Evolutionary conservation across 2,113 vertebrate species (phyloP), one percentile per base, ranked within the genome.

Genomic region (Danio rerio): DNA sequence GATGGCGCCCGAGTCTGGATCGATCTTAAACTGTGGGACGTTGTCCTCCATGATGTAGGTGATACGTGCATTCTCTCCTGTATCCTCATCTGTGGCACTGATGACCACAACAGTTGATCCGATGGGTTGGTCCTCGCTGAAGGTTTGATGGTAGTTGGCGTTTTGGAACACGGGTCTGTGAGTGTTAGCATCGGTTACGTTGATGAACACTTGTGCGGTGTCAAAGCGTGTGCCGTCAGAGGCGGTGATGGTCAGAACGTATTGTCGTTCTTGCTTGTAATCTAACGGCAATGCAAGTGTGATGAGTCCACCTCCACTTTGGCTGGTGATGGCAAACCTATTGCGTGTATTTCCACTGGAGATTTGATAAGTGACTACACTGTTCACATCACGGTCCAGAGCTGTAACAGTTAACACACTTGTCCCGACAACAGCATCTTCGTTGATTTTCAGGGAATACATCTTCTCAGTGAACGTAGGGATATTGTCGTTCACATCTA

Each of bases 241-340:
- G 0, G 98, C 97, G 0, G 96, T 97, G 71, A 99, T 93, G 0
- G 96, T 96, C 81, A 99, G 92, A 65, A 98, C 96, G 0, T 96
- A 99, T 88, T 99, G 97, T 5, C 97, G 94, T 62, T 99, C 98
- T 89, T 98, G 96, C 73, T 98, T 98, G 89, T 99, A 99, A 93
- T 99, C 98, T 88, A 99, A 87, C 0, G 97, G 97, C 87, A 98
- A 93, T 0, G 98, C 97, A 77, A 99, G 87, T 0, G 97, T 98
- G 89, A 99, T 93, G 49, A 99, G 95, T 0, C 98, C 98, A 0
- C 97, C 97, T 0, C 96, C 97, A 0, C 96, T 99, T 90, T 98
- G 98, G 85, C 98, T 99, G 45, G 96, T 99, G 83, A 99, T 98
- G 20, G 97, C 94, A 65, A 99, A 99, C 47, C 98, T 96, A 89